Evolutionary conservation across 2,113 vertebrate species (phyloP).

Genomic region (Poeciliopsis retropinna): DNA sequence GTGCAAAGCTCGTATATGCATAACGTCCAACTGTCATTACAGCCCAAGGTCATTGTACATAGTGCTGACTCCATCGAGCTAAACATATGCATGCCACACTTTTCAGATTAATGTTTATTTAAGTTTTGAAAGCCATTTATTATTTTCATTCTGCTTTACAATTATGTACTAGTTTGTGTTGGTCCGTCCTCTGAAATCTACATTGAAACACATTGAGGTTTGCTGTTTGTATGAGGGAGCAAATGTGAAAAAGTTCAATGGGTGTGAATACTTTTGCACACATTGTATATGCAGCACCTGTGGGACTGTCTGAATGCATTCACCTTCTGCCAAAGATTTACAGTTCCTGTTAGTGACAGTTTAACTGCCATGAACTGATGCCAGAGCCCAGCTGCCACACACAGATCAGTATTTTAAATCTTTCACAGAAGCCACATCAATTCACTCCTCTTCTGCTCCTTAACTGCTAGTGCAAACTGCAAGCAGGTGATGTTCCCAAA

Average conservation of each 20-base stretch:
- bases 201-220: neutral
- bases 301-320: constrained; percentile 54
- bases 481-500: constrained; percentile 22
- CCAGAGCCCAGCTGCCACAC: constrained; percentile 67
- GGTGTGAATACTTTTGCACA: neutral
- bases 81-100: neutral
- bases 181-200: neutral
- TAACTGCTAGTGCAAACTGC: constrained; percentile 27
- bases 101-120: neutral
- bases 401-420: constrained; percentile 56
- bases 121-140: neutral
- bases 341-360: constrained; percentile 71
- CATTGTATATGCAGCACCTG: constrained; percentile 58
- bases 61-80: neutral
- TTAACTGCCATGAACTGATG: constrained; percentile 69
- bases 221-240: neutral
- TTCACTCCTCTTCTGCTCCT: constrained; percentile 19
- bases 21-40: neutral
- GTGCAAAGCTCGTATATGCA: neutral
- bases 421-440: constrained; percentile 50
- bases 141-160: neutral
- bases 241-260: neutral
- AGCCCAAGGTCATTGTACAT: neutral
- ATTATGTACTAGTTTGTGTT: neutral
- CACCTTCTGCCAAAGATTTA: constrained; percentile 64